Conservation (phyloP, 2,113 vertebrate genomes). For the Paracanthobrama guichenoti region DNA sequence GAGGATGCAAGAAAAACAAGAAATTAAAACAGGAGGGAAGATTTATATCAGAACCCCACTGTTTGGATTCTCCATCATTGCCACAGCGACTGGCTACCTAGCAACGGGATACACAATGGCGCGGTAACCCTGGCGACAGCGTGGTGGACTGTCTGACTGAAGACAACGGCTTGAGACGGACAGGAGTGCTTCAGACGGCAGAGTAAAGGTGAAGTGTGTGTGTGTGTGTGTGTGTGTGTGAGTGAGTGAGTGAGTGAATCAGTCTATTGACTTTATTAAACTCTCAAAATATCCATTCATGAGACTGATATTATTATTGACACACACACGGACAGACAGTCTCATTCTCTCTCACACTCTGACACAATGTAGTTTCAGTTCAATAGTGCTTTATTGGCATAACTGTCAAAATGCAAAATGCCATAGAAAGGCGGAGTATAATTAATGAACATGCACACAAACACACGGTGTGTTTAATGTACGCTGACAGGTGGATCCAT, state of each 20-base stretch:
- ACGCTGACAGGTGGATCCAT: conserved; percentile 33
- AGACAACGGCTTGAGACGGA: conserved; percentile 47
- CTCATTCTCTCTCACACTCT: conserved; percentile 5
- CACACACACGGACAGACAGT: not conserved
- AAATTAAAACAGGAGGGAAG: conserved; percentile 55
- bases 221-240: conserved; percentile 26
- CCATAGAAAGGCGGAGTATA: conserved; percentile 29
- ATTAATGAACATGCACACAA: conserved; percentile 28
- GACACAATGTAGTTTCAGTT: conserved; percentile 22
- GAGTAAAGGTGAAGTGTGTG: conserved; percentile 29
- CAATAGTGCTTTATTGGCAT: conserved; percentile 36
- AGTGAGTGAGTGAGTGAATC: conserved; percentile 33
- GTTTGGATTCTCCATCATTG: conserved; percentile 76
- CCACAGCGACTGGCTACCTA: conserved; percentile 70
- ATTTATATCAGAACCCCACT: conserved; percentile 70
- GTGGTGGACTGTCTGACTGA: conserved; percentile 53
- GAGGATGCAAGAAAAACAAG: conserved; percentile 43
- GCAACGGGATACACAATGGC: conserved; percentile 65
- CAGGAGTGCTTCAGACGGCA: conserved; percentile 18
- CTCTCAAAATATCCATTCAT: conserved; percentile 41
- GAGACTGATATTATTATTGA: conserved; percentile 32
- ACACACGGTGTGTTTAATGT: conserved; percentile 36
- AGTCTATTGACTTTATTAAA: conserved; percentile 50
- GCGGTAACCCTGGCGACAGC: conserved; percentile 60
- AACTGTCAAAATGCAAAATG: conserved; percentile 41